Conservation (phyloP, 2,797 vertebrate species). For the Syngnathus rostellatus region DNA sequence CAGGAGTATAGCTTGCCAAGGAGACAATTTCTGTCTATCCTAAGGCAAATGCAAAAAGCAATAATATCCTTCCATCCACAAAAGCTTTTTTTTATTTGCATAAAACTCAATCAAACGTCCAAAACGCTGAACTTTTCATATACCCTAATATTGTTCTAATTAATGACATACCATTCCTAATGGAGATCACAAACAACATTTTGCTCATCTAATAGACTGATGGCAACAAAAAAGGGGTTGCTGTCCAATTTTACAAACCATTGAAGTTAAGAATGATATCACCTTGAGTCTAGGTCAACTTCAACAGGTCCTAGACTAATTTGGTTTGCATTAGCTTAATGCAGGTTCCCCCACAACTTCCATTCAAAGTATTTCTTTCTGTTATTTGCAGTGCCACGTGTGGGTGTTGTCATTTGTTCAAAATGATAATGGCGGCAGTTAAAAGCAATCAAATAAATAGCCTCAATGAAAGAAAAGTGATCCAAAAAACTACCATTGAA, state of each 20-base stretch:
- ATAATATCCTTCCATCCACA: too few species aligned
- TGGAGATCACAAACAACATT: background rate
- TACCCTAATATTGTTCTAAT: background rate
- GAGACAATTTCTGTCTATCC: too few species aligned
- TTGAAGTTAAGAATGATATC: background rate
- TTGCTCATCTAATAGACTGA: background rate
- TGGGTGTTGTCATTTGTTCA: background rate
- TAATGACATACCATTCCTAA: background rate
- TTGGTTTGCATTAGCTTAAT: background rate
- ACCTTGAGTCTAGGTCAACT: background rate
- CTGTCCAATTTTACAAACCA: background rate
- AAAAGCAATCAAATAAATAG: background rate
- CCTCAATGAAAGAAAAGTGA: background rate
- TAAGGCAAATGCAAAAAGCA: too few species aligned
- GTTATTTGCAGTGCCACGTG: background rate
- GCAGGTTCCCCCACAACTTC: background rate
- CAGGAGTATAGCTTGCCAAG: too few species aligned
- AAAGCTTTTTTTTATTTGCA: too few species aligned
- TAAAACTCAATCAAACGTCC: too few species aligned
- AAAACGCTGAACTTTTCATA: background rate
- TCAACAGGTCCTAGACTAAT: background rate
- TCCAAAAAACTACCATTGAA: background rate
- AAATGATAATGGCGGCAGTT: background rate
- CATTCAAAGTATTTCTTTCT: slow-evolving; percentile 2
- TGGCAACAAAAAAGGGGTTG: background rate